Base-by-base conservation (phyloP, 1,140 invertebrate genomes). In the Drosophila erecta region DNA sequence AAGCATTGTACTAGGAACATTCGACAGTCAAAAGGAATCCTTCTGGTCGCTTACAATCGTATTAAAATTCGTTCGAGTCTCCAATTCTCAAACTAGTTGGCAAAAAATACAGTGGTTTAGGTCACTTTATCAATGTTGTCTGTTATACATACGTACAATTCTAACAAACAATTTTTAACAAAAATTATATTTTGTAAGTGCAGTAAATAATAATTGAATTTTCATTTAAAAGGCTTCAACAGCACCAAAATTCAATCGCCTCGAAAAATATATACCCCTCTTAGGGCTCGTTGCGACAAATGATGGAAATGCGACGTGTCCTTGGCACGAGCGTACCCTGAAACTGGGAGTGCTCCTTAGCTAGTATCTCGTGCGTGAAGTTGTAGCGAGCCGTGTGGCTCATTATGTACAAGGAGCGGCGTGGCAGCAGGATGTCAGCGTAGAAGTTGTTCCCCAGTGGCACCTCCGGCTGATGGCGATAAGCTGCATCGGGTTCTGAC, bases 361-460 rank as follows among this genome's bases (percentile, higher is more conserved):
- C 93, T 43, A 99, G 93, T 76, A 99, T 96, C 94, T 98, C 98
- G 94, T 99, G 98, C 35, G 96, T 97, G 92, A 96, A 99, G 62
- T 97, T 94, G 92, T 98, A 99, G 46, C 98, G 94, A 3, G 96
- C 96, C 66, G 92, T 91, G 79, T 96, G 96, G 75, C 97, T 98
- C 97, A 99, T 98, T 60, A 99, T 95, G 90, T 99, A 99, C 8
- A 99, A 93, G 2, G 97, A 98, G 84, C 97, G 94, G 62, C 95
- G 93, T 51, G 95, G 95, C n/a, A 99, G 92, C 38, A 97, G 92
- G 64, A 98, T 94, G 93, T 98, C 96, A 7, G 96, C 94, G 72
- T 90, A 93, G 49, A 92, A 92, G 58, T 90, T 87, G 64, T 86
- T 92, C 77, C 83, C 80, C 27, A 81, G 66, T 7, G 57, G 44